Evolutionary conservation across 2,888 invertebrate species (phyloP), one percentile per base, ranked within the genome.

Genomic region (Morpho deidamia): DNA sequence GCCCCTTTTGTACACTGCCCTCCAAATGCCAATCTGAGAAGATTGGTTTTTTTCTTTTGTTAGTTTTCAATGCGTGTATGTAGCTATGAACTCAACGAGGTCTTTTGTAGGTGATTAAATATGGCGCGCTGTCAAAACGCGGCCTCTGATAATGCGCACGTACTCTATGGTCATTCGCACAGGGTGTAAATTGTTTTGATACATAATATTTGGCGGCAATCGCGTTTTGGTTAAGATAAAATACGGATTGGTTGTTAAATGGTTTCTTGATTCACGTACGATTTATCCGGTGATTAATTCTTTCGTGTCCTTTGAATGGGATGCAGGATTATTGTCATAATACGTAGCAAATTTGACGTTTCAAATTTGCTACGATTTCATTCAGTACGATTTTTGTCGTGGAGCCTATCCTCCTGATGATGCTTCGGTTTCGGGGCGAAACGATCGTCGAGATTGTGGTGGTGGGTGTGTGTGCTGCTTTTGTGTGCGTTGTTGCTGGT

Each of bases 41-140:
- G 88, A 88, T 89, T 88, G 88, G 88, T 89, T 89, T 89, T 86
- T 85, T 88, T 86, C 88, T 81, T 87, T 89, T 89, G 88, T 89
- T 78, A 83, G 84, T 86, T 83, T 82, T 86, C 85, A 88, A 88
- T 88, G 83, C 81, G 74, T 69, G 80, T 75, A 82, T 84, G 85
- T 82, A 70, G 71, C 76, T 74, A 73, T 76, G 76, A 74, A 76
- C 70, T 64, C 70, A 65, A 71, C 74, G 70, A 65, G 74, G 75
- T 76, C 81, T 80, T 84, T 89, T 89, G 87, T 87, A 82, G 79
- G 76, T 84, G 87, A 88, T 87, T 88, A 87, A 88, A 88, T 86
- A 81, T 83, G 74, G 70, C 69, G 65, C 60, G 51, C 59, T 58
- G 58, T 62, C 58, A 64, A 62, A 60, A 62, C 54, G 53, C 34